Evolutionary conservation across 2,888 invertebrate genomes (phyloP), one percentile per base, ranked within the genome.

Genomic region (Baccha elongata): DNA sequence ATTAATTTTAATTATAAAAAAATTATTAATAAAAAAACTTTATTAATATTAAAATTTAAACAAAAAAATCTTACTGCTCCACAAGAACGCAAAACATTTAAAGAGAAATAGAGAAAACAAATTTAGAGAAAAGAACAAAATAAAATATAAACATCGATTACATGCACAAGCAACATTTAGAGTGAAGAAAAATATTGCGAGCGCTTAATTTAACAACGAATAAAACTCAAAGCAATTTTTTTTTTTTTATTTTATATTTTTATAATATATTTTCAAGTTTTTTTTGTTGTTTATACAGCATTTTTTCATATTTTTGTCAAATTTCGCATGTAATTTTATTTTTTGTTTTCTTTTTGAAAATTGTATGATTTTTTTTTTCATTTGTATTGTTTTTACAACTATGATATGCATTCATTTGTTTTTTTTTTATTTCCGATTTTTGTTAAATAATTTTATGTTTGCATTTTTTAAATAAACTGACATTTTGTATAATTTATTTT

Each of bases 361-460:
- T 86, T 86, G 85, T 73, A 76, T 85, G 84, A 74, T 55, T 83
- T 55, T 65, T 78, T 52, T 68, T 74, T 74, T 73, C 69, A 84
- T 85, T 69, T 69, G 62, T 85, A 84, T 65, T 58, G 19, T 67
- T 86, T 87, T 95, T 95, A 95, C 95, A 95, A 94, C 95, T 95
- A 95, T 95, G 95, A 95, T 95, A 95, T 95, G 95, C 95, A 95
- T 94, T 94, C 87, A 86, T 86, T 86, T 86, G 85, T 87, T 85
- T 55, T 73, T 73, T 83, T 78, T 85, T 86, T 84, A 83, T 85
- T 85, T 85, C 85, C 84, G 84, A 85, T 74, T 83, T 74, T 80
- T 80, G 79, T 86, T 88, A 91, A 90, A 84, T 85, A 85, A 85
- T 85, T 74, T 83, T 73, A 84, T 86, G 85, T 84, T 83, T 84